A percentile compares a stretch with the other conserved stretches of the same genome.
phyloP scores from a whole-genome alignment of 2,113 vertebrate species.

The Xenus cinereus region DNA sequence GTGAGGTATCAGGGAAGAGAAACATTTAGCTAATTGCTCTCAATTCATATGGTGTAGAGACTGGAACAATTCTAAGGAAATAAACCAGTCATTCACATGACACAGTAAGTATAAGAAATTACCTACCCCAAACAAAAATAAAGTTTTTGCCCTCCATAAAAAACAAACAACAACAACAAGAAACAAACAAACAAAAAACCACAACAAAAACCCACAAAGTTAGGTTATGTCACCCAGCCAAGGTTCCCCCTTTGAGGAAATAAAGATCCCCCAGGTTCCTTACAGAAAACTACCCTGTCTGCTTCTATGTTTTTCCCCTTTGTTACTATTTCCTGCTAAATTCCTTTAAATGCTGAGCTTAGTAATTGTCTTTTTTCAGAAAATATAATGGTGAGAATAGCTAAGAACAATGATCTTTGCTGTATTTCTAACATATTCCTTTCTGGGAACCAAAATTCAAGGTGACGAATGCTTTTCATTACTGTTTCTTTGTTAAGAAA shows the following conservation, averaged over 20 bases:
- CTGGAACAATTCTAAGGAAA: not conserved
- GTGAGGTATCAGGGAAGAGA: not conserved
- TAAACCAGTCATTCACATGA: not conserved
- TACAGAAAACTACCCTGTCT: not conserved
- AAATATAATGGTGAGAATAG: not conserved
- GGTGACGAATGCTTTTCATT: not conserved
- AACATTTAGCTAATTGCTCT: not conserved
- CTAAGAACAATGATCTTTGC: not conserved
- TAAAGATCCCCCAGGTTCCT: not conserved
- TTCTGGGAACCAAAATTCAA: not conserved
- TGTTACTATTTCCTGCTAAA: not conserved
- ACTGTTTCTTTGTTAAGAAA: not conserved
- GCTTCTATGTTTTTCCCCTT: fast-evolving
- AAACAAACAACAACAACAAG: too few species aligned
- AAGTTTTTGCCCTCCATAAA: not conserved
- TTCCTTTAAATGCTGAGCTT: not conserved
- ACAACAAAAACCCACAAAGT: not conserved
- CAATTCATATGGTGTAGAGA: not conserved
- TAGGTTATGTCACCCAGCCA: not conserved
- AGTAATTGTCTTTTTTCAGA: not conserved
- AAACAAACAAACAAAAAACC: not conserved
- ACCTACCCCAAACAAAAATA: not conserved
- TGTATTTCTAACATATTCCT: not conserved
- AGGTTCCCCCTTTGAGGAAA: not conserved
- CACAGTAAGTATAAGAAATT: not conserved